Evolutionary conservation across 64 coral and sea anemone genomes (phyloP).

Genomic region (Pocillopora verrucosa): DNA sequence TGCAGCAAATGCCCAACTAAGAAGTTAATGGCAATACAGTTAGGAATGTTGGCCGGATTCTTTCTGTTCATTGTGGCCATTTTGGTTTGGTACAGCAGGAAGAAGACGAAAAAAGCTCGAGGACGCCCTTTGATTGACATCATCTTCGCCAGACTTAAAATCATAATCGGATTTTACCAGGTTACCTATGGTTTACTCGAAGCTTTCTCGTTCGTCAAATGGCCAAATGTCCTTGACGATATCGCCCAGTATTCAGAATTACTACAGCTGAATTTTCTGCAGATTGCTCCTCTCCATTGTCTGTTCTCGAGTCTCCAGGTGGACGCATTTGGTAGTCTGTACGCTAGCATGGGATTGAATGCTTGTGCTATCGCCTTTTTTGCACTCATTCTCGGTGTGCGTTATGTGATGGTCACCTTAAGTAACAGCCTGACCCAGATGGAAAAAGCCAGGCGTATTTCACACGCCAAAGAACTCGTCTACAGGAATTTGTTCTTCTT

Average conservation of each 20-base stretch:
- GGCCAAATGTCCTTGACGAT: conserved; percentile 17
- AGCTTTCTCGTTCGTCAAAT: conserved; percentile 20
- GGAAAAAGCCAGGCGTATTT: conserved; percentile 1
- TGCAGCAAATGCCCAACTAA: conserved; percentile 39
- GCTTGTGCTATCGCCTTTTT: not conserved
- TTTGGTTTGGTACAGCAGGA: conserved; percentile 34
- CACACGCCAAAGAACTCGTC: conserved; percentile 29
- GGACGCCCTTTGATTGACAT: not conserved
- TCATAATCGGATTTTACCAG: conserved; percentile 38
- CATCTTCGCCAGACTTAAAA: conserved; percentile 22
- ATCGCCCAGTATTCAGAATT: conserved; percentile 18
- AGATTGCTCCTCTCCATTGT: conserved; percentile 18
- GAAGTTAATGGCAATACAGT: not conserved
- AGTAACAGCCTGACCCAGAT: not conserved
- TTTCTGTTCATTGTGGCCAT: not conserved
- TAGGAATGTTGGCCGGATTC: not conserved
- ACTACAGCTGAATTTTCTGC: conserved; percentile 25
- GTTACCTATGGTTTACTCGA: conserved; percentile 11
- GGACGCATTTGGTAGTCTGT: conserved; percentile 37
- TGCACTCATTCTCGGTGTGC: not conserved
- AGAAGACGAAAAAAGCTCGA: not conserved
- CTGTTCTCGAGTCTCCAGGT: not conserved
- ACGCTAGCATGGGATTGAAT: conserved; percentile 32
- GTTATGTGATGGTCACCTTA: not conserved
- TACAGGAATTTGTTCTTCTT: conserved; percentile 43